Percentiles rank a stretch among this genome's conserved stretches.
Conservation (phyloP, 2,888 invertebrate species). For the Lasioglossum oenotherae region DNA sequence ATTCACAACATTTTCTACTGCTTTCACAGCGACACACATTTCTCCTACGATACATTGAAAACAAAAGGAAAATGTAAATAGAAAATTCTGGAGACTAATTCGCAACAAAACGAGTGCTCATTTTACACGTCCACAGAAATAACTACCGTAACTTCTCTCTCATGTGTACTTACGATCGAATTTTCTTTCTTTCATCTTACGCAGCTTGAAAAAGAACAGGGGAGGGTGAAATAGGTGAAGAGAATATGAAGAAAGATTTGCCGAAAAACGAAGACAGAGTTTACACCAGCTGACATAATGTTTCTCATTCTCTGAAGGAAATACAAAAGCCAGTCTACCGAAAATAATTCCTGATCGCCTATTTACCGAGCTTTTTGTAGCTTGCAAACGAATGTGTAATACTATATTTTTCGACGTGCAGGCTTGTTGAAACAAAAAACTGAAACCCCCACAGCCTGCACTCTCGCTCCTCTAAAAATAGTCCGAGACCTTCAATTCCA, state of each 20-base stretch:
- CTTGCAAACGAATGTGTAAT: constrained; percentile 8
- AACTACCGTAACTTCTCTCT: neutral
- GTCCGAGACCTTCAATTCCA: neutral
- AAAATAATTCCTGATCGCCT: constrained; percentile 4
- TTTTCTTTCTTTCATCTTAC: constrained; percentile 67
- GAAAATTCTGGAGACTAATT: neutral
- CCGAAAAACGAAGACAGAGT: neutral
- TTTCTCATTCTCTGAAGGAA: constrained; percentile 6
- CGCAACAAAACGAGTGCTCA: neutral
- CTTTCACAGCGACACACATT: neutral
- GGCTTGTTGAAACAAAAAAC: constrained; percentile 13
- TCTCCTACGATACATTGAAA: neutral
- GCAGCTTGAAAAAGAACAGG: constrained; percentile 79
- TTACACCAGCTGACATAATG: neutral
- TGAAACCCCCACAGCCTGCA: constrained; percentile 6
- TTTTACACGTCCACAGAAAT: neutral
- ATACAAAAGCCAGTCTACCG: neutral
- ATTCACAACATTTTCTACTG: neutral
- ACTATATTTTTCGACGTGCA: neutral
- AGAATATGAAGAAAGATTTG: constrained; percentile 28
- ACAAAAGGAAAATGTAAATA: neutral
- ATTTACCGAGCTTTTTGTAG: constrained; percentile 12
- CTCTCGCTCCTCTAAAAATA: constrained; percentile 8
- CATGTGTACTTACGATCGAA: constrained; percentile 76
- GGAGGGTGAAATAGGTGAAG: neutral